Conservation (phyloP, 2,888 invertebrate genomes). For the Drosophila mimica region DNA sequence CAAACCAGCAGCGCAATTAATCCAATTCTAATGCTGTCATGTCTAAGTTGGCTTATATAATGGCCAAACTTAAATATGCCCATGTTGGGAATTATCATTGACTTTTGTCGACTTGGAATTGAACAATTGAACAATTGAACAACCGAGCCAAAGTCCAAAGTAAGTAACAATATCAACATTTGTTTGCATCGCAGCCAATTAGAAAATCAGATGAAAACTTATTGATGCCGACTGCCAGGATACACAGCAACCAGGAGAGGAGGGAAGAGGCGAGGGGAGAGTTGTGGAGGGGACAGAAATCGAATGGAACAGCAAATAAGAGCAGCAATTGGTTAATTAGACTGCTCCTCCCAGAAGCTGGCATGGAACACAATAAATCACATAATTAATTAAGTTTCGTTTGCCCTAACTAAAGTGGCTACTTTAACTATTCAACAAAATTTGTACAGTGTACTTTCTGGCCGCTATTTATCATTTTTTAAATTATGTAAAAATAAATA, state of each 20-base stretch:
- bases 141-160: background rate
- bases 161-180: slow-evolving; percentile 24
- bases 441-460: background rate
- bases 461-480: too few species aligned
- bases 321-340: slow-evolving; percentile 19
- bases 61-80: slow-evolving; percentile 29
- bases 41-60: background rate
- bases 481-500: too few species aligned
- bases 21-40: background rate
- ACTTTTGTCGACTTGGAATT: slow-evolving; percentile 8
- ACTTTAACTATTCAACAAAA: background rate
- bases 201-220: slow-evolving; percentile 33
- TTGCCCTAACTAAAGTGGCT: background rate
- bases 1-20: background rate
- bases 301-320: background rate
- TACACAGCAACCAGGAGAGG: background rate
- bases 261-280: background rate
- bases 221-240: slow-evolving; percentile 21
- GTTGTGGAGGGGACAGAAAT: background rate
- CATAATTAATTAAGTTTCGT: slow-evolving; percentile 34
- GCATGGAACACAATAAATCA: slow-evolving; percentile 18
- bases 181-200: slow-evolving; percentile 24
- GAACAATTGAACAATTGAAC: background rate
- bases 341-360: background rate
- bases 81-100: slow-evolving; percentile 8